These are phyloP conservation scores for Drosophila mimetica DNA, from an alignment of 2,888 invertebrate genomes.

Conservation along the genomic window DNA sequence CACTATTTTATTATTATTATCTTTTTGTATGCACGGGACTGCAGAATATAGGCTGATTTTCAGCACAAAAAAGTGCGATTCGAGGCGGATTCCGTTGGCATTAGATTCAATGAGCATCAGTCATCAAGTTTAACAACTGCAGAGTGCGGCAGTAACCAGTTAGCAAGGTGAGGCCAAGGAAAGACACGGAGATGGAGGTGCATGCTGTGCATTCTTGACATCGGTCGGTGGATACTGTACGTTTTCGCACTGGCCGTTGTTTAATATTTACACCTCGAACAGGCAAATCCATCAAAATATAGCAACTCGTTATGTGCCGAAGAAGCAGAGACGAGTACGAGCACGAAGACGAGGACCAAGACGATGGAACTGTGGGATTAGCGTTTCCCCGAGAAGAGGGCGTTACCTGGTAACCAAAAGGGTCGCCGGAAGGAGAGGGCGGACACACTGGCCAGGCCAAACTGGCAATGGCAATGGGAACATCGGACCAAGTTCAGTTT, in stretches of 20 bases:
- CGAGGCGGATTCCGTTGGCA: conserved; percentile 40
- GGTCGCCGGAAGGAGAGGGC: conserved; percentile 38
- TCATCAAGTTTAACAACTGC: conserved; percentile 43
- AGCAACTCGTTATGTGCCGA: conserved; percentile 53
- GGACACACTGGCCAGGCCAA: conserved; percentile 70
- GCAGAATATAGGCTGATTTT: not conserved
- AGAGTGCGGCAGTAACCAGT: conserved; percentile 43
- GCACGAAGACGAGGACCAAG: conserved; percentile 9
- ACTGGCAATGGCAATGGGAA: conserved; percentile 19
- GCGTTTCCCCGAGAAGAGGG: not conserved
- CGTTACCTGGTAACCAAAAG: conserved; percentile 26
- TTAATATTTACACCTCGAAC: conserved; percentile 71
- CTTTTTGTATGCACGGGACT: too few species aligned
- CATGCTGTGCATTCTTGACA: conserved; percentile 4
- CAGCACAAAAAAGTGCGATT: conserved; percentile 8
- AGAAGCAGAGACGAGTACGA: conserved; percentile 3
- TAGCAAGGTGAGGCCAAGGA: conserved; percentile 4
- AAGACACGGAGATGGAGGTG: conserved; percentile 28
- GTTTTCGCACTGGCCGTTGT: conserved; percentile 70
- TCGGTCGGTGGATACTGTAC: conserved; percentile 48
- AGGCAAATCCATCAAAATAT: conserved; percentile 76
- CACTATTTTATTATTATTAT: too few species aligned
- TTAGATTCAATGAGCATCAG: conserved; percentile 45
- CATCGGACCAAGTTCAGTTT: conserved; percentile 62
- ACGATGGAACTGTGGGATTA: conserved; percentile 32